Conservation (phyloP, 2,113 vertebrate species). For the Rhynchomys soricoides region DNA sequence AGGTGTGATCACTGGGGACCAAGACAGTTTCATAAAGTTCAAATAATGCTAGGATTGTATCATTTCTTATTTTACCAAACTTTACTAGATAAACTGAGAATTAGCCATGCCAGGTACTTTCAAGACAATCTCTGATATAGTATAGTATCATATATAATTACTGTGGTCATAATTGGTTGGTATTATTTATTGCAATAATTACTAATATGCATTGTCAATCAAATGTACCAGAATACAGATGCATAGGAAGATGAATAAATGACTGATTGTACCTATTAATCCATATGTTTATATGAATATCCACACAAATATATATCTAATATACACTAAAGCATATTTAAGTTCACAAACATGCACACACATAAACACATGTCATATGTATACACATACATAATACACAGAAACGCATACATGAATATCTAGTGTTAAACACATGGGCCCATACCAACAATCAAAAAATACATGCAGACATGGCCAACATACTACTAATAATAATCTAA, state of each 20-base stretch:
- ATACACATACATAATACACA: background rate
- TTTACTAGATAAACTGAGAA: background rate
- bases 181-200: background rate
- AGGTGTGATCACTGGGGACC: background rate
- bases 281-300: background rate
- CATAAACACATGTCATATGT: background rate
- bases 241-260: background rate
- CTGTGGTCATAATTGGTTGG: background rate
- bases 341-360: background rate
- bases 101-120: background rate
- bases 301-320: background rate
- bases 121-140: background rate
- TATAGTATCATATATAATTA: background rate
- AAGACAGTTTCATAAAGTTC: background rate
- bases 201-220: background rate
- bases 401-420: background rate
- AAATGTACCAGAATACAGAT: background rate
- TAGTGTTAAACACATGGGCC: background rate
- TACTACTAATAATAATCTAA: background rate
- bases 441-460: background rate
- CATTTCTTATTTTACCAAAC: constrained; percentile 33
- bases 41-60: constrained; percentile 16
- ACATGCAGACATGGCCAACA: background rate
- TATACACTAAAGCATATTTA: background rate
- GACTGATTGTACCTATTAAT: background rate